phyloP scores from a whole-genome alignment of 2,797 vertebrate genomes.

The Chelon auratus region DNA sequence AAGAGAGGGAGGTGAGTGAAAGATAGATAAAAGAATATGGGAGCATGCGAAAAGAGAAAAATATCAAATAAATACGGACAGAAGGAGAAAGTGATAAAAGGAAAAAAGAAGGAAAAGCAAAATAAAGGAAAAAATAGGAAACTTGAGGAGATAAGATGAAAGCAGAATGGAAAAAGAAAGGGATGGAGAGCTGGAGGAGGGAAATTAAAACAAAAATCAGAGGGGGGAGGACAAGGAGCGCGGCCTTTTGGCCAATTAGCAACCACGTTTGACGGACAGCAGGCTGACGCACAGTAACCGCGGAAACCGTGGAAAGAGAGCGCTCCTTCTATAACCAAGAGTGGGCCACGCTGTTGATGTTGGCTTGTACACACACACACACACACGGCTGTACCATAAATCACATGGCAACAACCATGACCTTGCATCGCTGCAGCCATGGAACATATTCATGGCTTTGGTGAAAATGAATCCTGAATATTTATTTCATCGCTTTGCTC shows the following conservation, averaged over 20 bases:
- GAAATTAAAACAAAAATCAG: not conserved
- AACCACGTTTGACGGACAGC: slow-evolving; percentile 62
- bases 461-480: slow-evolving; percentile 57
- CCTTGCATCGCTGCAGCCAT: slow-evolving; percentile 56
- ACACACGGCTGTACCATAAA: slow-evolving; percentile 68
- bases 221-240: slow-evolving; percentile 29
- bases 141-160: not conserved
- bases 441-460: slow-evolving; percentile 55
- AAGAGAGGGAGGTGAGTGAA: not conserved
- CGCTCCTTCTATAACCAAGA: slow-evolving; percentile 60
- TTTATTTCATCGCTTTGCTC: slow-evolving; percentile 54
- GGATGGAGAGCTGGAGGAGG: not conserved
- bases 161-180: not conserved
- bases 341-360: slow-evolving; percentile 80
- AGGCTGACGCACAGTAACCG: slow-evolving; percentile 75
- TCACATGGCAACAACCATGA: slow-evolving; percentile 73
- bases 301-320: slow-evolving; percentile 80
- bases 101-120: too few relatives aligned
- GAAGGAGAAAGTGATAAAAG: too few relatives aligned
- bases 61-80: too few relatives aligned
- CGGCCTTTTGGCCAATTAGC: slow-evolving; percentile 66
- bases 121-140: not conserved
- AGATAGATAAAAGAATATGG: too few relatives aligned
- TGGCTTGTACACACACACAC: slow-evolving; percentile 61
- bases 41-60: too few relatives aligned